Evolutionary conservation across 2,113 vertebrate genomes (phyloP).

Genomic region (Dipodomys ordii): DNA sequence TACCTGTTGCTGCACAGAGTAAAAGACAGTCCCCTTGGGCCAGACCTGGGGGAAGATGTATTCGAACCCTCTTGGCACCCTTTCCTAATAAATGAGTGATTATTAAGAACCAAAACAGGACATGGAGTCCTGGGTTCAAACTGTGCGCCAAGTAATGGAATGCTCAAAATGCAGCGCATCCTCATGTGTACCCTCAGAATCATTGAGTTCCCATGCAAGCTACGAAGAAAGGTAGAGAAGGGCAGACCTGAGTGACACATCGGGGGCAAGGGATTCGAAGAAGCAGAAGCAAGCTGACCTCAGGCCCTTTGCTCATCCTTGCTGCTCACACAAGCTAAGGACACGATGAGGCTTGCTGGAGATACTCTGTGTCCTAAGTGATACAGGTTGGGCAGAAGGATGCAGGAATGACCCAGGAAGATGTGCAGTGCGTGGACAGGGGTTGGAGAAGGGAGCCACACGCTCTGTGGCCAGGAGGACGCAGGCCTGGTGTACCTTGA

Average conservation of each 20-base stretch:
- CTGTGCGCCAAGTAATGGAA: neutral
- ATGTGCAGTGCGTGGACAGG: too few relatives aligned
- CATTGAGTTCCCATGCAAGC: neutral
- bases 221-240: neutral
- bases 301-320: neutral
- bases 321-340: neutral
- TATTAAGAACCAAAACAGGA: neutral
- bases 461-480: fast-evolving
- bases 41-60: neutral
- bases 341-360: neutral
- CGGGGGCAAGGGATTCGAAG: neutral
- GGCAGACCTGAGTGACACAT: fast-evolving
- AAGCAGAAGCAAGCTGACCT: too few relatives aligned
- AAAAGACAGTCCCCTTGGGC: neutral
- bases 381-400: neutral
- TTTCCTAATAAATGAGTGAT: fast-evolving
- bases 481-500: too few relatives aligned
- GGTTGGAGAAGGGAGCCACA: too few relatives aligned
- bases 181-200: neutral
- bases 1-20: neutral
- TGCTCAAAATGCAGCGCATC: neutral
- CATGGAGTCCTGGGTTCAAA: neutral
- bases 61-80: too few relatives aligned
- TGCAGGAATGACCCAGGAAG: neutral
- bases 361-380: fast-evolving